Percentiles rank a stretch among this genome's conserved stretches.
These are phyloP conservation scores for Ramphastos sulfuratus DNA, from an alignment of 2,113 vertebrate species.

Conservation along the genomic window DNA sequence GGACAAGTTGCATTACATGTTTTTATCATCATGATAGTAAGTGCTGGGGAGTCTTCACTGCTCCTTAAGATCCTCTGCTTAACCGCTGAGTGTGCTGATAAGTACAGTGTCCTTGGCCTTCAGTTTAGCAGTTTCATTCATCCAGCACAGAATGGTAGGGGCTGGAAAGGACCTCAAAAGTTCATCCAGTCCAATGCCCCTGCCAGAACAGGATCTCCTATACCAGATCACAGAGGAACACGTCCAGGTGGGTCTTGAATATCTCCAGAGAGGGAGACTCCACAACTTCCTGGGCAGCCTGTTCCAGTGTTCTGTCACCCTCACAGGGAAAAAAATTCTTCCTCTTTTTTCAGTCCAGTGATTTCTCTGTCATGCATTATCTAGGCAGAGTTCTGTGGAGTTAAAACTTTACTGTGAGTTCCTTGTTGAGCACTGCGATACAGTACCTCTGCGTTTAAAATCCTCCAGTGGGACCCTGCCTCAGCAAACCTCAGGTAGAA, in stretches of 20 bases:
- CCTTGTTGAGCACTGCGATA: not conserved
- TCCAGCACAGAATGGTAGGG: not conserved
- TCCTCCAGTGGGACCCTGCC: not conserved
- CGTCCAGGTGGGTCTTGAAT: too few species aligned
- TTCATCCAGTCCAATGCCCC: too few species aligned
- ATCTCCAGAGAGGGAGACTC: too few species aligned
- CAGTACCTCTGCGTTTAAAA: not conserved
- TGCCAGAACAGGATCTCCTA: too few species aligned
- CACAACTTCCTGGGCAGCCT: too few species aligned
- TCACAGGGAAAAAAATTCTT: too few species aligned
- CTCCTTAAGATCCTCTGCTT: not conserved
- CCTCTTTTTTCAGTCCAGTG: not conserved
- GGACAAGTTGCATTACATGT: not conserved
- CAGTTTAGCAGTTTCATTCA: not conserved
- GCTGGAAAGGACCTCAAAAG: too few species aligned
- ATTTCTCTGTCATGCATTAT: not conserved
- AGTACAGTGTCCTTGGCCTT: not conserved
- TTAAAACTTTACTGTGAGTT: not conserved
- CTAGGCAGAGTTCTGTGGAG: not conserved
- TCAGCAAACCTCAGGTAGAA: constrained; percentile 19
- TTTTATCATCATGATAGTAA: not conserved
- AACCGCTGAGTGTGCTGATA: not conserved
- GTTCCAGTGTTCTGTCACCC: too few species aligned
- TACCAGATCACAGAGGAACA: too few species aligned
- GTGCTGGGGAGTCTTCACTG: not conserved